phyloP scores from a whole-genome alignment of 1,140 invertebrate genomes.

The Oscheius sp. region DNA sequence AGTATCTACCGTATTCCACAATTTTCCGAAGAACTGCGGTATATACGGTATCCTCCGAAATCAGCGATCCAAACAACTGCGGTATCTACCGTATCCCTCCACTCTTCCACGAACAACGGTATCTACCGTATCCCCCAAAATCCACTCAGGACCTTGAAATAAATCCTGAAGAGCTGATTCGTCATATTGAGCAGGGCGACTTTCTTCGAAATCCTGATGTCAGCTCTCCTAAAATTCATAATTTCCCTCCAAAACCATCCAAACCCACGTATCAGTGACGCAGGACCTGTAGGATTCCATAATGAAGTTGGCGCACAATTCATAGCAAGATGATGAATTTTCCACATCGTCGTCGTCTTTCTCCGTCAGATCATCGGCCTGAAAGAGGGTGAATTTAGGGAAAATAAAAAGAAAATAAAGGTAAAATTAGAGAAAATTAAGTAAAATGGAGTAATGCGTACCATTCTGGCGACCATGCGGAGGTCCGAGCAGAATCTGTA shows the following conservation, averaged over 20 bases:
- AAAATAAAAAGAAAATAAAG: slow-evolving; percentile 34
- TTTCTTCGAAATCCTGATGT: slow-evolving; percentile 84
- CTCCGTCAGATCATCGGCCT: slow-evolving; percentile 40
- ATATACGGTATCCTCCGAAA: no score
- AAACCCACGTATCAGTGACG: slow-evolving; percentile 78
- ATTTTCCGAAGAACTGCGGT: no score
- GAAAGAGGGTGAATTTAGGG: slow-evolving; percentile 36
- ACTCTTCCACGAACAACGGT: no score
- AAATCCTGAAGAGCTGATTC: slow-evolving; percentile 95
- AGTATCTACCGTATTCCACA: no score
- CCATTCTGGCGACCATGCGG: slow-evolving; percentile 57
- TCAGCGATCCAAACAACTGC: neutral
- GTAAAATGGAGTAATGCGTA: neutral
- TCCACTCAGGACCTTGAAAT: slow-evolving; percentile 77
- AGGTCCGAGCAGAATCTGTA: slow-evolving; percentile 30
- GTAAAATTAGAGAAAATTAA: slow-evolving; percentile 46
- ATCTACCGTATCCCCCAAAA: no score
- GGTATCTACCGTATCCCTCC: no score
- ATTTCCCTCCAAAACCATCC: neutral
- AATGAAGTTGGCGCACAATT: slow-evolving; percentile 82
- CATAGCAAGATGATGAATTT: slow-evolving; percentile 55
- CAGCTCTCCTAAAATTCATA: slow-evolving; percentile 67
- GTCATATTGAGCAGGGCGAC: slow-evolving; percentile 91
- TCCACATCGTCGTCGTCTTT: slow-evolving; percentile 45
- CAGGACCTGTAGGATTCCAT: slow-evolving; percentile 94